Conservation (phyloP, 2,888 invertebrate species). For the Oscheius sp. region DNA sequence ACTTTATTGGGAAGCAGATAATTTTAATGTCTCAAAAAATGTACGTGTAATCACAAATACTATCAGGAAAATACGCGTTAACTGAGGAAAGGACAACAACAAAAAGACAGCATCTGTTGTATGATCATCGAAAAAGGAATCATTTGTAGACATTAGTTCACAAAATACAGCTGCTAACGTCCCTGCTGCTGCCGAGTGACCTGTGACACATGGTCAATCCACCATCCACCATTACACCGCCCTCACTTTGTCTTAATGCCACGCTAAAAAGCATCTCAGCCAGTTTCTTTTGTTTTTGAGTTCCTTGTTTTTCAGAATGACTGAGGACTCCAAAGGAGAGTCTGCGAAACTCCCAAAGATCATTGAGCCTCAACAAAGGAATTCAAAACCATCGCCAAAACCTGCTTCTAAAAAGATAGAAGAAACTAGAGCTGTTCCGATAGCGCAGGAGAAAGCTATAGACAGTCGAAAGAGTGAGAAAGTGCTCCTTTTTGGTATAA, state of each 20-base stretch:
- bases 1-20: too few species aligned
- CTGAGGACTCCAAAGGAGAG: background rate
- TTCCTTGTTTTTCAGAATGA: background rate
- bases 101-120: background rate
- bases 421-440: background rate
- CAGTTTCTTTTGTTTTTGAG: background rate
- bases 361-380: background rate
- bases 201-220: conserved; percentile 28
- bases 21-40: too few species aligned
- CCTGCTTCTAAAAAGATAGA: background rate
- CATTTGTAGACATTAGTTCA: background rate
- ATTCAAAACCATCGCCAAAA: background rate
- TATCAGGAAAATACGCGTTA: too few species aligned
- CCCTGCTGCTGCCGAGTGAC: conserved; percentile 14
- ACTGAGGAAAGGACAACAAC: too few species aligned
- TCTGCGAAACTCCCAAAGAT: background rate
- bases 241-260: conserved; percentile 7
- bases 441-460: background rate
- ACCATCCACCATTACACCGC: conserved; percentile 19
- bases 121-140: background rate
- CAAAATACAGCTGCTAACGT: background rate
- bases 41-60: too few species aligned
- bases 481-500: background rate
- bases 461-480: background rate
- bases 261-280: conserved; percentile 8